These are phyloP conservation scores for Drosophila mettleri DNA, from an alignment of 2,888 invertebrate species.

Conservation along the genomic window DNA sequence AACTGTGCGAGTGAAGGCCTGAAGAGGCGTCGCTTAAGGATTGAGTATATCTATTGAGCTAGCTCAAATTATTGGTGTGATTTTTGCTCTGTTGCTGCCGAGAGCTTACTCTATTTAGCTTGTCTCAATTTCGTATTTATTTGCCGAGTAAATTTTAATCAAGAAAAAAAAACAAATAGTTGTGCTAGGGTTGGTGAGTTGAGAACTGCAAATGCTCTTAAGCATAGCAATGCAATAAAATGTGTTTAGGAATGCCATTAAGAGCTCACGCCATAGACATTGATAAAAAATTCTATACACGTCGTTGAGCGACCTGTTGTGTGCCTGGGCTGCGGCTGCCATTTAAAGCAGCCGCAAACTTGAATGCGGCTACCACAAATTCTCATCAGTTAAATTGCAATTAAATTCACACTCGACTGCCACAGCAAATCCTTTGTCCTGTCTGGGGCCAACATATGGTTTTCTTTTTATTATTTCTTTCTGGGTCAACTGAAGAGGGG, in stretches of 20 bases:
- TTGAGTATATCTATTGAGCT: conserved; percentile 18
- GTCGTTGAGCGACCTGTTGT: conserved; percentile 3
- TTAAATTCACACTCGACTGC: conserved; percentile 61
- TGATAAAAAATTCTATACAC: background rate
- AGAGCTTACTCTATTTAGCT: conserved; percentile 25
- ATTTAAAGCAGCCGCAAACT: background rate
- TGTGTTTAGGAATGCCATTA: background rate
- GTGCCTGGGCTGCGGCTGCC: background rate
- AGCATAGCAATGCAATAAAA: background rate
- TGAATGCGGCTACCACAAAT: conserved; percentile 16
- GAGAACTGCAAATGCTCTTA: no score
- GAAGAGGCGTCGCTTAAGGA: background rate
- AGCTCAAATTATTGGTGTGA: conserved; percentile 9
- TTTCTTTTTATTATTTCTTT: conserved; percentile 14
- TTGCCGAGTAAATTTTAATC: conserved; percentile 2
- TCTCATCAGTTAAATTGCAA: conserved; percentile 56
- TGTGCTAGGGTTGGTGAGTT: rapidly evolving
- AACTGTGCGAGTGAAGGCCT: conserved; percentile 1
- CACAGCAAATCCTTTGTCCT: conserved; percentile 20
- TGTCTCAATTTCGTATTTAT: conserved; percentile 7
- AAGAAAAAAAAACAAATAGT: background rate
- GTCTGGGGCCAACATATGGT: conserved; percentile 44
- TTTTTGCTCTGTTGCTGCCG: background rate
- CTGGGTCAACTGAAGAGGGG: conserved; percentile 26
- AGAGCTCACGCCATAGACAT: background rate